Conservation (phyloP, 1,140 invertebrate species). For the Drosophila arawakana region DNA sequence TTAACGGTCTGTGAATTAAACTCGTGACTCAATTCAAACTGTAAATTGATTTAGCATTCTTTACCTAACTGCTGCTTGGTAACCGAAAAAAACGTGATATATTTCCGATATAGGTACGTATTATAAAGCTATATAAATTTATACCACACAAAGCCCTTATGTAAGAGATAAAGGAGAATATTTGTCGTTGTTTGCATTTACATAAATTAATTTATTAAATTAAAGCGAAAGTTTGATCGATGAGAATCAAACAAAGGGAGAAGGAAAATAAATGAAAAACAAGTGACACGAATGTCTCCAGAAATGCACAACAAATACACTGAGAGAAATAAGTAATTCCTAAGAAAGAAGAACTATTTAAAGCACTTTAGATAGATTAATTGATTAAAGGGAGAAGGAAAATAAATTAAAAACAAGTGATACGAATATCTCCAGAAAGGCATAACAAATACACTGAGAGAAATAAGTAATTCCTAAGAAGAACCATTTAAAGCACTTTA, state of each 20-base stretch:
- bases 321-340: neutral
- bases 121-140: neutral
- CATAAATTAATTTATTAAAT: constrained; percentile 30
- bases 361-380: neutral
- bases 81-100: constrained; percentile 17
- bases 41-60: constrained; percentile 14
- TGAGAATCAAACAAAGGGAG: constrained; percentile 19
- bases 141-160: constrained; percentile 5
- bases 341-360: too few relatives aligned
- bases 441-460: neutral
- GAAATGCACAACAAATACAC: constrained; percentile 5
- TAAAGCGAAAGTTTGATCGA: constrained; percentile 44
- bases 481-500: neutral
- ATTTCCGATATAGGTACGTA: constrained; percentile 6
- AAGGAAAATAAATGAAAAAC: neutral
- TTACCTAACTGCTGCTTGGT: constrained; percentile 1
- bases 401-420: constrained; percentile 8
- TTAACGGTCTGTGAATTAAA: neutral
- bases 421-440: constrained; percentile 7
- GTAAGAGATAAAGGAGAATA: neutral
- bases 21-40: constrained; percentile 24
- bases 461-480: neutral
- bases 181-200: constrained; percentile 4
- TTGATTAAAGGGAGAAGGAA: neutral
- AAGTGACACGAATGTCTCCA: constrained; percentile 21